Evolutionary conservation across 1,140 invertebrate species (phyloP).

Genomic region (Brachionus koreanus): DNA sequence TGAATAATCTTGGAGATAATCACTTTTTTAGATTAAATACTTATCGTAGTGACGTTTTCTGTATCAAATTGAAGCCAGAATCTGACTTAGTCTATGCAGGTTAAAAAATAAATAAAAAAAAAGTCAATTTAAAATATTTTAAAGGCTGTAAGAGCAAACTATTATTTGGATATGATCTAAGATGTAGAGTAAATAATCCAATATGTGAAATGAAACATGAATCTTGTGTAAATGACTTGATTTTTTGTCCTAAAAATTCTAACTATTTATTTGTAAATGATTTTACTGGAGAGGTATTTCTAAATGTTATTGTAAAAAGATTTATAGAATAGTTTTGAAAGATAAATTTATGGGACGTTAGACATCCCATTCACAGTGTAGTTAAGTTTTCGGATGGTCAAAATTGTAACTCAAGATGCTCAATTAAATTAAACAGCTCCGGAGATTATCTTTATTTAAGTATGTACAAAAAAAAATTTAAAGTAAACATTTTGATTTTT

Average conservation of each 20-base stretch:
- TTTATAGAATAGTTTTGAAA: background rate
- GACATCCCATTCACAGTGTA: background rate
- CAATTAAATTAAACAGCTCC: background rate
- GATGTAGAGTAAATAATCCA: background rate
- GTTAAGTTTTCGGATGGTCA: background rate
- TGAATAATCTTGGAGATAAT: background rate
- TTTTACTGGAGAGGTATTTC: constrained; percentile 11
- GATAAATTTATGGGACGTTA: constrained; percentile 12
- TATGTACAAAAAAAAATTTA: background rate
- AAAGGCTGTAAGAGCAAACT: background rate
- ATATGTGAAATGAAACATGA: background rate
- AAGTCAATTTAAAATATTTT: background rate
- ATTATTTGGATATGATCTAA: constrained; percentile 21
- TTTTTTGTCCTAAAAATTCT: background rate
- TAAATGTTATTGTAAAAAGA: background rate
- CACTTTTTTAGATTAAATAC: background rate
- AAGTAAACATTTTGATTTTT: background rate
- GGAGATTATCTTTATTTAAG: constrained; percentile 6
- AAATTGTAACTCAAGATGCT: constrained; percentile 29
- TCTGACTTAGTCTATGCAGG: background rate
- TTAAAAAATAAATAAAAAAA: background rate
- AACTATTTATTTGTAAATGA: constrained; percentile 31
- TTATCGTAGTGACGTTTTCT: background rate
- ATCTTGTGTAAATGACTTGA: constrained; percentile 7
- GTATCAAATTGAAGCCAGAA: background rate